Conservation (phyloP, 1,140 invertebrate genomes). For the Manduca sexta region DNA sequence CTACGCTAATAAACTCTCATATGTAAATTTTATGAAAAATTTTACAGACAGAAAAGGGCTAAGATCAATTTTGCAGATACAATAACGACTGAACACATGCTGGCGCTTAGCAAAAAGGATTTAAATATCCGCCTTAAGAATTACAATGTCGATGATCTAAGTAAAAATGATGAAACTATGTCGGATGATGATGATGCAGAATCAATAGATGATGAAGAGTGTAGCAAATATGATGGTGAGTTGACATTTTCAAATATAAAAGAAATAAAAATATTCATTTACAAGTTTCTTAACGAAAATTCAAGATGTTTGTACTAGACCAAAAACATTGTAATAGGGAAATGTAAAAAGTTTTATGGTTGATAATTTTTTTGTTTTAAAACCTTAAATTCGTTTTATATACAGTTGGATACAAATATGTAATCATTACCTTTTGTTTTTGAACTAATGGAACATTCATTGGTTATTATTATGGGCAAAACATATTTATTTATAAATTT, state of each 20-base stretch:
- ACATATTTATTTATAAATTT: too few relatives aligned
- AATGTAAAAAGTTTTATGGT: too few relatives aligned
- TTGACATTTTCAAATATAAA: neutral
- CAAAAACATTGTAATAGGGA: too few relatives aligned
- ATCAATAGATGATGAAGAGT: slow-evolving; percentile 40
- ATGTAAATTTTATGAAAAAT: slow-evolving; percentile 4
- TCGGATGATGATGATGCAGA: slow-evolving; percentile 47
- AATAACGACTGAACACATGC: slow-evolving; percentile 55
- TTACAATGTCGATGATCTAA: slow-evolving; percentile 47
- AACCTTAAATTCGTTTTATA: too few relatives aligned
- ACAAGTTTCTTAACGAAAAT: too few relatives aligned
- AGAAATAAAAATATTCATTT: neutral
- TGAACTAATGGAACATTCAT: too few relatives aligned
- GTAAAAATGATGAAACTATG: slow-evolving; percentile 55
- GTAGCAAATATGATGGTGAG: slow-evolving; percentile 62
- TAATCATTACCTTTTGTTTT: too few relatives aligned
- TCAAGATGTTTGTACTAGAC: too few relatives aligned
- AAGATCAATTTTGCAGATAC: slow-evolving; percentile 64
- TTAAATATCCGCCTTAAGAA: slow-evolving; percentile 58
- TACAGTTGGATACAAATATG: too few relatives aligned
- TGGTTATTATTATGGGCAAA: too few relatives aligned
- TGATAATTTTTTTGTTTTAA: too few relatives aligned
- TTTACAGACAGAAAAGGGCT: slow-evolving; percentile 51
- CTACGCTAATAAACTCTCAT: neutral
- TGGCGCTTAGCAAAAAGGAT: slow-evolving; percentile 52